phyloP scores from a whole-genome alignment of 1,140 invertebrate genomes.

The Physella acuta region DNA sequence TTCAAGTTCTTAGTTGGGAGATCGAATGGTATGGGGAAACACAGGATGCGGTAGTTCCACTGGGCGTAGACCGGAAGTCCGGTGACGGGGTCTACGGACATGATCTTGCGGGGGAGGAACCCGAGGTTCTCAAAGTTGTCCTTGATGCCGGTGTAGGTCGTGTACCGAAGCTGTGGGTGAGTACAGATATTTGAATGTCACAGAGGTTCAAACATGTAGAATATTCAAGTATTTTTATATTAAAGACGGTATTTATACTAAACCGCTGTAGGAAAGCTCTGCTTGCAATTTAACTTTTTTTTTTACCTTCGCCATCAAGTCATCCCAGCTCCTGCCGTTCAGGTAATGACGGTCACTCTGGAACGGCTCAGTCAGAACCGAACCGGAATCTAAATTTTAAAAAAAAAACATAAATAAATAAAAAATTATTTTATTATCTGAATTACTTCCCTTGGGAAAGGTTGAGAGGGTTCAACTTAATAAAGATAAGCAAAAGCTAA shows the following conservation, averaged over 20 bases:
- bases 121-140: neutral
- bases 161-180: neutral
- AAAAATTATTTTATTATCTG: neutral
- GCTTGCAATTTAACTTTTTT: too few relatives aligned
- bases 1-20: neutral
- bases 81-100: neutral
- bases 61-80: constrained; percentile 38
- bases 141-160: neutral
- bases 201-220: too few relatives aligned
- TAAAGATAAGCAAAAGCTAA: too few relatives aligned
- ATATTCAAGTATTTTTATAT: too few relatives aligned
- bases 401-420: neutral
- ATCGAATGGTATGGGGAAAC: constrained; percentile 33
- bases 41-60: constrained; percentile 52
- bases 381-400: constrained; percentile 5
- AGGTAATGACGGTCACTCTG: constrained; percentile 38
- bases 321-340: constrained; percentile 36
- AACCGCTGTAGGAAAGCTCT: too few relatives aligned
- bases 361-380: constrained; percentile 37
- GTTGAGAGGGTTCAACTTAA: too few relatives aligned
- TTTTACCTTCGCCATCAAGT: constrained; percentile 38
- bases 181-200: too few relatives aligned
- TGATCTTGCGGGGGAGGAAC: neutral
- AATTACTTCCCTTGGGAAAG: too few relatives aligned
- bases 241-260: too few relatives aligned